phyloP scores from a whole-genome alignment of 2,797 vertebrate genomes.

The Diglossa cyanea region DNA sequence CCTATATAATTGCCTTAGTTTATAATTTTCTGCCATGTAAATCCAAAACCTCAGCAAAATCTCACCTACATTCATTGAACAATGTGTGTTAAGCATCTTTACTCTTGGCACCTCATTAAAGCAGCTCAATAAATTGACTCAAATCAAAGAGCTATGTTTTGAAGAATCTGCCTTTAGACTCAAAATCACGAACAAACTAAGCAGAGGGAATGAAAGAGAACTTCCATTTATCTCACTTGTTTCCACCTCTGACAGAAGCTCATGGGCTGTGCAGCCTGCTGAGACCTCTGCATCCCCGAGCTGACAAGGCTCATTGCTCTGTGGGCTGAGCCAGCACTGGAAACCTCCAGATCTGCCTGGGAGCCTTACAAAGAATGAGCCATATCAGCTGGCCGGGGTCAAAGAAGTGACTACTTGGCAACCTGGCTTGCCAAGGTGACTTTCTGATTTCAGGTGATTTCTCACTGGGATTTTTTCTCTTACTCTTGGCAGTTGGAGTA shows the following conservation, averaged over 20 bases:
- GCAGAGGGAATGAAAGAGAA: neutral
- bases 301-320: neutral
- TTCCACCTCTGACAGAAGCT: neutral
- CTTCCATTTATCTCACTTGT: neutral
- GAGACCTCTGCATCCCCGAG: neutral
- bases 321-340: neutral
- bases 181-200: neutral
- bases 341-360: neutral
- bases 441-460: neutral
- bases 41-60: neutral
- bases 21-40: neutral
- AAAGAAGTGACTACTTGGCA: neutral
- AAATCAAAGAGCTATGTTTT: neutral
- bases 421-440: neutral
- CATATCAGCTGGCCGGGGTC: accelerated
- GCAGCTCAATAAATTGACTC: neutral
- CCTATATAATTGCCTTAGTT: neutral
- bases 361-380: neutral
- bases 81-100: neutral
- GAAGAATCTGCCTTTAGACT: neutral
- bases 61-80: neutral
- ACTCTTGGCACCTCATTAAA: neutral
- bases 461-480: neutral
- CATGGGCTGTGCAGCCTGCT: neutral
- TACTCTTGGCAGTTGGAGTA: neutral